phyloP scores from a whole-genome alignment of 1,140 invertebrate species.

The Popillia japonica region DNA sequence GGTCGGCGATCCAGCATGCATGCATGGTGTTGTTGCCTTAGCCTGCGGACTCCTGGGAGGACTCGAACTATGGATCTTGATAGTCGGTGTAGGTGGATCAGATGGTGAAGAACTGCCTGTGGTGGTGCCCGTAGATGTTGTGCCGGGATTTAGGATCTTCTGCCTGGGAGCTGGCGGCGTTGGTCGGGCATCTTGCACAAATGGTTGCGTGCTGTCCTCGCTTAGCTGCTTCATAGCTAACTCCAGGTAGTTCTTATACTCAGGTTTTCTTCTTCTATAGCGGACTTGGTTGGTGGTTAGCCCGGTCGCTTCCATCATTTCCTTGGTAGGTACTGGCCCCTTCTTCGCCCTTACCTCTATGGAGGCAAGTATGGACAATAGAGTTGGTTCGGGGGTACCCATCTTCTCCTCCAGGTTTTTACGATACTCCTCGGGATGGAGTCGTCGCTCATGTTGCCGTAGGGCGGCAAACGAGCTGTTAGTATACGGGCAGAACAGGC shows the following conservation, averaged over 20 bases:
- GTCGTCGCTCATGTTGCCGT: conserved; percentile 37
- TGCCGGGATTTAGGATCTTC: too few relatives aligned
- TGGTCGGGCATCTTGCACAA: too few relatives aligned
- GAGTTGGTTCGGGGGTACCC: not conserved
- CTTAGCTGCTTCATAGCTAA: too few relatives aligned
- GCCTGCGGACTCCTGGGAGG: too few relatives aligned
- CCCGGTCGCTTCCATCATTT: conserved; percentile 34
- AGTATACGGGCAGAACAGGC: not conserved
- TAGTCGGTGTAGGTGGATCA: too few relatives aligned
- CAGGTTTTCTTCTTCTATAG: conserved; percentile 15
- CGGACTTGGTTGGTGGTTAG: conserved; percentile 38
- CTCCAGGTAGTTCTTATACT: conserved; percentile 38
- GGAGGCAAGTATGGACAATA: not conserved
- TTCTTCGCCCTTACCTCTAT: not conserved
- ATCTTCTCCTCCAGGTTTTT: conserved; percentile 18
- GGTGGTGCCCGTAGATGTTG: too few relatives aligned
- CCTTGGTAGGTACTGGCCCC: not conserved
- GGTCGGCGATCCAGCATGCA: too few relatives aligned
- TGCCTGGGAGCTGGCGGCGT: too few relatives aligned
- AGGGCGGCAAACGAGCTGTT: not conserved
- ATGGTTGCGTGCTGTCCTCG: too few relatives aligned
- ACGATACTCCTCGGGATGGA: conserved; percentile 18
- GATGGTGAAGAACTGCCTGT: too few relatives aligned
- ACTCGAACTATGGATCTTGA: too few relatives aligned
- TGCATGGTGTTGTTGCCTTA: too few relatives aligned